These are phyloP conservation scores for Nesidiocoris tenuis DNA, from an alignment of 2,888 invertebrate species.

Conservation along the genomic window DNA sequence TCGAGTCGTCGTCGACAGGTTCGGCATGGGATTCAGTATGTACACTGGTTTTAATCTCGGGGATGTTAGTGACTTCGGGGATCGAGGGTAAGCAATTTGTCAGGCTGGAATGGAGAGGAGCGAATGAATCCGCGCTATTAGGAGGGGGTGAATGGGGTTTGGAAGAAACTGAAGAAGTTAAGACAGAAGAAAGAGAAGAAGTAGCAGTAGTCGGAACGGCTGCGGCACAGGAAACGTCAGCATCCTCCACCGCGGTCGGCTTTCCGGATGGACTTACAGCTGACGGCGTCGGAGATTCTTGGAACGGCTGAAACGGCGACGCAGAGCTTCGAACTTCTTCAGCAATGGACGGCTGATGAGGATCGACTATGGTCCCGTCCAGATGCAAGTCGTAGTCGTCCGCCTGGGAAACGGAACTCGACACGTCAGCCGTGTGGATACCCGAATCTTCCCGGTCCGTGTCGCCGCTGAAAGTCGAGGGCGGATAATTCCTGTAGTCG, in stretches of 20 bases:
- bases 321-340: slow-evolving; percentile 45
- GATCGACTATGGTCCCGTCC: slow-evolving; percentile 48
- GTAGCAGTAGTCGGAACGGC: neutral
- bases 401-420: slow-evolving; percentile 70
- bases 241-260: slow-evolving; percentile 37
- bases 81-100: slow-evolving; percentile 48
- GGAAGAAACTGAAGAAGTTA: neutral
- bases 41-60: slow-evolving; percentile 45
- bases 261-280: slow-evolving; percentile 28
- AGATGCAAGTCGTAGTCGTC: slow-evolving; percentile 59
- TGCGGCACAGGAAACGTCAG: neutral
- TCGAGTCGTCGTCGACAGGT: slow-evolving; percentile 6
- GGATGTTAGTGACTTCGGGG: slow-evolving; percentile 46
- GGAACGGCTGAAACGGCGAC: neutral
- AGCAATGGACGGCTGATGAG: slow-evolving; percentile 49
- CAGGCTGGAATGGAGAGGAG: slow-evolving; percentile 17
- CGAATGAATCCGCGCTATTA: neutral
- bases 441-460: slow-evolving; percentile 77
- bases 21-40: slow-evolving; percentile 27
- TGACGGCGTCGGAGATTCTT: neutral
- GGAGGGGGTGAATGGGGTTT: neutral
- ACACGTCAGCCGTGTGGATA: slow-evolving; percentile 76
- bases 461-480: slow-evolving; percentile 59
- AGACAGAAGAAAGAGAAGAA: neutral
- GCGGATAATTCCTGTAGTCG: slow-evolving; percentile 59